Conservation (phyloP, 2,797 vertebrate genomes). For the Odontamblyopus rebecca region DNA sequence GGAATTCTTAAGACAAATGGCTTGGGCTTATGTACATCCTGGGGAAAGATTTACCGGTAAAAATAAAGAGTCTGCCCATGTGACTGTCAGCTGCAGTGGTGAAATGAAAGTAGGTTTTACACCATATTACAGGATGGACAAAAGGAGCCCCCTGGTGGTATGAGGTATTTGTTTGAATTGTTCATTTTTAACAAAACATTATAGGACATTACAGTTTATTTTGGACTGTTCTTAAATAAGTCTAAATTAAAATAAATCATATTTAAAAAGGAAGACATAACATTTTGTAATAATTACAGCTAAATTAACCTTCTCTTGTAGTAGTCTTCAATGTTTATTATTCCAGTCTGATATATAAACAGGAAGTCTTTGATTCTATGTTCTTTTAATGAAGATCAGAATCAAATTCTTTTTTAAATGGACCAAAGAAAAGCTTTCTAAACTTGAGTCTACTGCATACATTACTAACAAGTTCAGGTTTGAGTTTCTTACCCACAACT, state of each 20-base stretch:
- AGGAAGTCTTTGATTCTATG: not conserved
- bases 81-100: not conserved
- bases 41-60: not conserved
- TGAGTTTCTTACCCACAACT: conserved; percentile 83
- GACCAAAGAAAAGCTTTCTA: not conserved
- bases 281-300: no score
- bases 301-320: no score
- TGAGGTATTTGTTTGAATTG: not conserved
- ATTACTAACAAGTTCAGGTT: not conserved
- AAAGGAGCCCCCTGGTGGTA: conserved; percentile 69
- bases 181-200: not conserved
- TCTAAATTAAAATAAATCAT: no score
- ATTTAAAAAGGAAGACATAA: no score
- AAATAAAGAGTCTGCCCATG: not conserved
- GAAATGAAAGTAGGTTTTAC: not conserved
- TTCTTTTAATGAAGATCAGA: not conserved
- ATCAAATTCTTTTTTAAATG: not conserved
- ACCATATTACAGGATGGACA: conserved; percentile 5
- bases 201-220: no score
- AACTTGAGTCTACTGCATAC: not conserved
- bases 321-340: no score
- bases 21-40: not conserved
- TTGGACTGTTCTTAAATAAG: no score
- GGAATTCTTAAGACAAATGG: not conserved
- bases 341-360: no score